Conservation (phyloP, 2,797 vertebrate species). For the Rallus crepitans region DNA sequence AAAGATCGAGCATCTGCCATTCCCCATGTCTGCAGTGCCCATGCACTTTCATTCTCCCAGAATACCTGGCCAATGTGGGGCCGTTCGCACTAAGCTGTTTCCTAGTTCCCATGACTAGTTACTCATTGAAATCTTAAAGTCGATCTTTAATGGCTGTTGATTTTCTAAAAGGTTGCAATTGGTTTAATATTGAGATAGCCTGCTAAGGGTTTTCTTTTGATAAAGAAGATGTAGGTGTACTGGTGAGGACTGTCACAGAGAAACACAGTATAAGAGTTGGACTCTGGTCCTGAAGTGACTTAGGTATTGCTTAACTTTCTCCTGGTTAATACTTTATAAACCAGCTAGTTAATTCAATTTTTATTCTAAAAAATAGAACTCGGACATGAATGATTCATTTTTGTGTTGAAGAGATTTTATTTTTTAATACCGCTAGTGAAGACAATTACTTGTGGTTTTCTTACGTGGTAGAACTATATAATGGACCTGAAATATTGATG, state of each 20-base stretch:
- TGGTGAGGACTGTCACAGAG: neutral
- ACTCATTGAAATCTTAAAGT: neutral
- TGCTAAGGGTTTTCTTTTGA: neutral
- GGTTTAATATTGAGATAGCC: neutral
- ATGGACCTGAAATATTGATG: neutral
- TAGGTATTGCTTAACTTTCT: neutral
- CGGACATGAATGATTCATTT: neutral
- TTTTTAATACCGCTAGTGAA: neutral
- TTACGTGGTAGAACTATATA: neutral
- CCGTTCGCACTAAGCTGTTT: neutral
- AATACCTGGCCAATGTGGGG: neutral
- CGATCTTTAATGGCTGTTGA: neutral
- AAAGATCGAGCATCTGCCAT: neutral
- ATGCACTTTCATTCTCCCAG: fast-evolving
- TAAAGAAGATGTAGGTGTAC: neutral
- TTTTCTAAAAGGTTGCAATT: neutral
- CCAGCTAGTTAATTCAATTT: neutral
- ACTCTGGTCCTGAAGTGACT: neutral
- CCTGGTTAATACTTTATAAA: neutral
- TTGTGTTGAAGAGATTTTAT: neutral
- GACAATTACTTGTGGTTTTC: neutral
- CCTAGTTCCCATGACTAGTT: neutral
- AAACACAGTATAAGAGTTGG: neutral
- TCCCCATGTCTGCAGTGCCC: neutral
- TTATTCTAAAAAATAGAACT: neutral